These are phyloP conservation scores for Nasonovia ribisnigri DNA, from an alignment of 2,888 invertebrate genomes.

Conservation along the genomic window DNA sequence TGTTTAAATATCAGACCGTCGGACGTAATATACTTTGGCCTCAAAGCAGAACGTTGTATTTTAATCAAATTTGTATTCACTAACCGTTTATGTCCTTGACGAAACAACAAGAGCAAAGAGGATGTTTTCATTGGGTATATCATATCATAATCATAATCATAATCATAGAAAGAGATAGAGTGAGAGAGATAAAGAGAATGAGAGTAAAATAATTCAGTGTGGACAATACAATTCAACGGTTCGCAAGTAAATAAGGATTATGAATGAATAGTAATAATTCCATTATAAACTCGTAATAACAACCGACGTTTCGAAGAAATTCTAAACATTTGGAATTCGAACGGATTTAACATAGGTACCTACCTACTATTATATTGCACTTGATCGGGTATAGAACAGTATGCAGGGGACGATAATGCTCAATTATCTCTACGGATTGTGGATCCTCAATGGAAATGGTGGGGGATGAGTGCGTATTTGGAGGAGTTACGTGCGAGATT, in stretches of 20 bases:
- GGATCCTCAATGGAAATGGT: neutral
- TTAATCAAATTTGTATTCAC: conserved; percentile 16
- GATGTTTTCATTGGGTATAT: neutral
- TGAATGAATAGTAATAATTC: neutral
- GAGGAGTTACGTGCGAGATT: neutral
- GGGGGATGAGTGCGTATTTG: neutral
- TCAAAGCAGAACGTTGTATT: neutral
- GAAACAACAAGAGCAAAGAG: neutral
- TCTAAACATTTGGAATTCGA: neutral
- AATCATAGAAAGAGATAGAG: neutral
- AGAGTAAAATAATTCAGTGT: neutral
- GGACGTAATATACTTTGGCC: neutral
- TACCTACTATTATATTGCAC: neutral
- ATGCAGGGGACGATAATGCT: neutral
- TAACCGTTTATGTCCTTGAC: neutral
- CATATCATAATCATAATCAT: neutral
- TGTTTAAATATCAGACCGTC: neutral
- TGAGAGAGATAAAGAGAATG: neutral
- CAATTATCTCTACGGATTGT: neutral
- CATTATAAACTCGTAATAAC: neutral
- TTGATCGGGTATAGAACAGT: neutral
- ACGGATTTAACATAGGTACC: neutral
- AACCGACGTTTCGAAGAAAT: neutral
- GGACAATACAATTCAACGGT: neutral
- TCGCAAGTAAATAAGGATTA: neutral